Evolutionary conservation across 2,113 vertebrate species (phyloP), one percentile per base, ranked within the genome.

Genomic region (Balaeniceps rex): DNA sequence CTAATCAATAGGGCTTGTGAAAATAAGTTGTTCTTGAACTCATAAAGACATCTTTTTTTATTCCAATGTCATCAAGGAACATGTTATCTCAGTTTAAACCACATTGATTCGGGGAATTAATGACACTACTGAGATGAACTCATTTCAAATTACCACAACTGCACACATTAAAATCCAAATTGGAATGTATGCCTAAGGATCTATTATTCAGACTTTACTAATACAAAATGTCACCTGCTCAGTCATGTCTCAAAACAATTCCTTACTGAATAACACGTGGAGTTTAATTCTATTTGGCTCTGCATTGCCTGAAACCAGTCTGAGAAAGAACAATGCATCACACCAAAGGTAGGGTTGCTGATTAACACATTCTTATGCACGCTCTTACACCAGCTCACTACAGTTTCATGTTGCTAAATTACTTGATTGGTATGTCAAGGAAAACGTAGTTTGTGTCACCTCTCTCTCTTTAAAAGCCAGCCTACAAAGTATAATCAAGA

Each of bases 71-170:
- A 95, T 51, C 74, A 95, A 21, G 40, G 33, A 69, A 57, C 40
- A 14, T 12, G 22, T 75, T 93, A 76, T 83, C 64, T 93, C 58
- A 82, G 57, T 66, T 95, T 92, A 94, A 94, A 64, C 38, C 47
- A 88, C 68, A 85, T 21, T 81, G 85, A 77, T 80, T 68, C 86
- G 49, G 11, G 46, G 54, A 93, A 96, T 92, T 94, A 95, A 90
- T 70, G 85, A 83, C 38, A 77, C 29, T 46, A 78, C 19, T 60
- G 72, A 78, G 68, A 90, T 86, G n/a, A 97, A 87, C 40, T 92
- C 5, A 92, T 88, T 93, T 86, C 68, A 93, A 90, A 94, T 93
- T 90, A 90, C 51, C 46, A 86, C 63, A 94, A 81, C 64, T 21
- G 51, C 51, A 60, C 2, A 18, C 47, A 70, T 68, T 88, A 86